Base-by-base conservation (phyloP, 2,888 invertebrate species). In the Aspidiotus destructor region DNA sequence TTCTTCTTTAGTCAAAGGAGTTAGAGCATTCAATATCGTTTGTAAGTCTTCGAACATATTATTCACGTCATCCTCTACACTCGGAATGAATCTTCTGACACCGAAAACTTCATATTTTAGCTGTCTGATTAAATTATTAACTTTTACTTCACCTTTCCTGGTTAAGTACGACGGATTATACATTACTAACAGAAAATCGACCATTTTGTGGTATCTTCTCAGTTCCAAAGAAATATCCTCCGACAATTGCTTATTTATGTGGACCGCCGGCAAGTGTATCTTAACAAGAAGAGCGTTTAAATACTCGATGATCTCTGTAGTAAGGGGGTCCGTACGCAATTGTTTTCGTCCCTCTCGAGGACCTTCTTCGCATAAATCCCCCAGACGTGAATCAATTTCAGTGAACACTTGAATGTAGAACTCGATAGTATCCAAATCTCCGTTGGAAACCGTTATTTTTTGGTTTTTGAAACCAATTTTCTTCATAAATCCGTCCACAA, bases 1-100 rank as follows among this genome's bases (percentile, higher is more conserved):
- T 74, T 86, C 85, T 9, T 73, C 71, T 2, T 79, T 77, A 0
- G 77, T 75, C 41, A 82, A 72, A 13, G 70, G 73, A 28, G 28
- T 5, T 28, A 28, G 28, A 28, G 69, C 54, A 41, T 64, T 68
- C 40, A 72, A 71, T 8, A 74, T 42, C 60, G 65, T 60, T 58
- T 68, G 60, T 8, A 75, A 70, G 15, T 71, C 61, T 17, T 72
- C 61, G 40, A 73, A 67, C 17, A 71, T 16, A 9, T 60, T 70
- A 60, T 73, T 72, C 15, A 74, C 58, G 44, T 58, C 57, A 1
- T 60, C 57, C 70, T 76, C 73, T 1, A 63, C 60, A 7, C 68
- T 53, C 40, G 69, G 42, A 15, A 71, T 71, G 57, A 73, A 76
- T 42, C 44, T 65, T 15, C 58, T 64, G 16, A 69, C 54, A 8